Evolutionary conservation across 2,113 vertebrate genomes (phyloP).

Genomic region (Ciconia maguari): DNA sequence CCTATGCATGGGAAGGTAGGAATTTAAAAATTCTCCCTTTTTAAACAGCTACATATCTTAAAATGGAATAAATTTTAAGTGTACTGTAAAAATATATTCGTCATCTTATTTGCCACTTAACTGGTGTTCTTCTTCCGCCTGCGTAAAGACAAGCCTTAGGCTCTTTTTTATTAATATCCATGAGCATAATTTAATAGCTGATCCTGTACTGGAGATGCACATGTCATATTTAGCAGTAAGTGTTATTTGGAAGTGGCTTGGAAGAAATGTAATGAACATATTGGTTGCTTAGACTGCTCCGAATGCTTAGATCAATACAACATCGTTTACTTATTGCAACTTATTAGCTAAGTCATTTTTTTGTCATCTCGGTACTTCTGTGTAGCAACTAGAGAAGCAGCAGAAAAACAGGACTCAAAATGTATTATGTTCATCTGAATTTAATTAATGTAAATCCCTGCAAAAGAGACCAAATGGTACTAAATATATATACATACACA

Average conservation of each 20-base stretch:
- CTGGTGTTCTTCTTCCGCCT: background rate
- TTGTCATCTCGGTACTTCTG: background rate
- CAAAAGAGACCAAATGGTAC: fast-evolving
- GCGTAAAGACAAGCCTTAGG: background rate
- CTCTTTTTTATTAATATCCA: background rate
- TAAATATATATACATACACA: background rate
- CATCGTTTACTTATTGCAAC: background rate
- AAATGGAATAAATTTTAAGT: background rate
- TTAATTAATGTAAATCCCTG: background rate
- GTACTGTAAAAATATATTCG: background rate
- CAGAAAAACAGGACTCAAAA: background rate
- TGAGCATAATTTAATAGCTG: background rate
- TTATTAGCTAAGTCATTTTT: background rate
- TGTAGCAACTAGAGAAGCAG: background rate
- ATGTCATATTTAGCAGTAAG: background rate
- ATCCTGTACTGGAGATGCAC: background rate
- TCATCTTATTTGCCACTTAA: background rate
- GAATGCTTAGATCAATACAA: background rate
- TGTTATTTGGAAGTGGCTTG: background rate
- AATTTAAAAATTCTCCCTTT: background rate
- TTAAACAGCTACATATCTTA: background rate
- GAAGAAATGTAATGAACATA: background rate
- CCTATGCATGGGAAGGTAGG: background rate
- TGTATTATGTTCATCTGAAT: background rate
- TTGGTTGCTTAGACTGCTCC: background rate